Evolutionary conservation across 2,888 invertebrate genomes (phyloP), one percentile per base, ranked within the genome.

Genomic region (Acanthococcus lagerstroemiae): DNA sequence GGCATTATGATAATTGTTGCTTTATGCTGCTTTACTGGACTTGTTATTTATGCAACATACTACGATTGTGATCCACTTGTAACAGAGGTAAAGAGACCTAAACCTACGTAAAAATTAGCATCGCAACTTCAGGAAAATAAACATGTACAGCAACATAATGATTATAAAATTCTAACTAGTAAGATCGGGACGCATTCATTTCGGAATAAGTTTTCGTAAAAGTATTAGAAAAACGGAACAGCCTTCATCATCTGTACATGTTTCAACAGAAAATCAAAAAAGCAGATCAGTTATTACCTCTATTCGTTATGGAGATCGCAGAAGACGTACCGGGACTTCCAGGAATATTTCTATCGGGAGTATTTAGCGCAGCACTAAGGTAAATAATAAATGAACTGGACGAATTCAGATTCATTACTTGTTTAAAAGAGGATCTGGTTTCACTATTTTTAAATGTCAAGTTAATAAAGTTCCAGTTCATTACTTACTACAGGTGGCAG

Each of bases 331-430:
- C 88, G 0, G 91, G 90, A 0, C 76, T 92, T 15, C 88, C 90
- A 0, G 92, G 92, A 0, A 80, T 92, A 50, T 90, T 92, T 73
- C 85, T 90, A 71, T 88, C 90, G 58, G 89, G 90, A 17, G 85
- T 92, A 0, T 92, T 91, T 74, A 90, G 90, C 75, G 92, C 90
- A 9, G 88, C 91, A 22, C 78, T 92, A 68, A 91, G 90, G 87
- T 86, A 78, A 71, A 48, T 63, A 37, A 2, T 37, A 2, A 37
- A 3, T 1, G n/a, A n/a, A n/a, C n/a, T n/a, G n/a, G n/a, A n/a
- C n/a, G n/a, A n/a, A n/a, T n/a, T n/a, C n/a, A n/a, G n/a, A n/a
- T n/a, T n/a, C n/a, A n/a, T n/a, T n/a, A n/a, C n/a, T n/a, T n/a
- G n/a, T n/a, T n/a, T n/a, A n/a, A n/a, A n/a, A n/a, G n/a, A n/a